phyloP scores from a whole-genome alignment of 2,797 vertebrate genomes.

The Pangasius mekongensis region DNA sequence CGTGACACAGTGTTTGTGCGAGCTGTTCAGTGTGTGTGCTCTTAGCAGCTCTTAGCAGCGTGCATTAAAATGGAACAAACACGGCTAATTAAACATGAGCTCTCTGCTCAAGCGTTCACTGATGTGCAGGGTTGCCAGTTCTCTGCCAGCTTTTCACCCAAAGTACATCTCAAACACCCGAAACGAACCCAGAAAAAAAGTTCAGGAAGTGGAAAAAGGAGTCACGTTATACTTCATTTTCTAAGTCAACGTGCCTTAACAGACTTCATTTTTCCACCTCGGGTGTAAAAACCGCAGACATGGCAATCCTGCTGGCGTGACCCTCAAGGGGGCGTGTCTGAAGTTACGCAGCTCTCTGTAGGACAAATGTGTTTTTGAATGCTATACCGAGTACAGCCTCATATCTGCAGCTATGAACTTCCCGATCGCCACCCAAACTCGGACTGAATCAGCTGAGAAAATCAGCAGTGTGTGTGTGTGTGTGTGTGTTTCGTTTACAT shows the following conservation, averaged over 20 bases:
- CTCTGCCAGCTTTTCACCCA: background rate
- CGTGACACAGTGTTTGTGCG: background rate
- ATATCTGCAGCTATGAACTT: background rate
- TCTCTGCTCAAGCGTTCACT: background rate
- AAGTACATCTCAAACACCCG: background rate
- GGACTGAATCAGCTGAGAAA: background rate
- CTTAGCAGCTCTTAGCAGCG: background rate
- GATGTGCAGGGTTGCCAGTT: background rate
- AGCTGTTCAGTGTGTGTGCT: background rate
- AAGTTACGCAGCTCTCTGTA: background rate
- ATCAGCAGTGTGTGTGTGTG: too few species aligned
- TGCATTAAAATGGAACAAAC: background rate
- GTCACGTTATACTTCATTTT: background rate
- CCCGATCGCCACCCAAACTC: background rate
- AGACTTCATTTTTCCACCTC: background rate
- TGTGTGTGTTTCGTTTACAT: background rate
- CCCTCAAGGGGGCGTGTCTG: background rate
- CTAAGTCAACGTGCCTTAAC: background rate
- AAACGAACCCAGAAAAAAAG: background rate
- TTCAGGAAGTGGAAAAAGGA: background rate
- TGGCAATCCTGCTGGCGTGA: background rate
- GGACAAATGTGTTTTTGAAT: background rate
- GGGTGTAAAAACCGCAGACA: background rate
- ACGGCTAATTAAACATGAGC: background rate
- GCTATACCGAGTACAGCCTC: background rate